Conservation (phyloP, 2,888 invertebrate species). For the Ophion ventricosus region DNA sequence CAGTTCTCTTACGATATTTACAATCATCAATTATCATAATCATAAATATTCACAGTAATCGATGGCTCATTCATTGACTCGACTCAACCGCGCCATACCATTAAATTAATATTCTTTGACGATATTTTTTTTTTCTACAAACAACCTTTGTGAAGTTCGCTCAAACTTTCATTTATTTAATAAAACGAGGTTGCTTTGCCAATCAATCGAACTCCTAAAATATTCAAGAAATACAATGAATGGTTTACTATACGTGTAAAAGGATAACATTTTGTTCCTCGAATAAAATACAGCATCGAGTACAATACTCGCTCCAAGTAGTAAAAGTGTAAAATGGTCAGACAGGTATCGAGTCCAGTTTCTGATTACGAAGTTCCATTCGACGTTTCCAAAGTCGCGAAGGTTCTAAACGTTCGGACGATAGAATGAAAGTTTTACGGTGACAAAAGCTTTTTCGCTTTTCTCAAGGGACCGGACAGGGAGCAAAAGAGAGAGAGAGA, state of each 20-base stretch:
- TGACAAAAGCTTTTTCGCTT: conserved; percentile 53
- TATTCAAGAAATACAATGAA: neutral
- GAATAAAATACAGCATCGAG: neutral
- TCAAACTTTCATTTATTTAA: no score
- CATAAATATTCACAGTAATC: no score
- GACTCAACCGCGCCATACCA: no score
- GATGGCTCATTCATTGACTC: no score
- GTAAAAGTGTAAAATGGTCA: conserved; percentile 40
- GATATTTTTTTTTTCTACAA: no score
- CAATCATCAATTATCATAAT: no score
- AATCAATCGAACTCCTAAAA: neutral
- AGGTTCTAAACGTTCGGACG: conserved; percentile 42
- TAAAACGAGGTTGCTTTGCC: neutral
- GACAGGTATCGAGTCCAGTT: conserved; percentile 22
- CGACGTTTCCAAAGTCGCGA: conserved; percentile 27
- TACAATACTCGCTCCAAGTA: conserved; percentile 26
- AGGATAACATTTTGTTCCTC: neutral
- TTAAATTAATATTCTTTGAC: no score
- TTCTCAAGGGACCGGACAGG: conserved; percentile 60
- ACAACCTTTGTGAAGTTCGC: no score
- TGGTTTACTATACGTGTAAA: no score
- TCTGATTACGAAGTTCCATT: conserved; percentile 38
- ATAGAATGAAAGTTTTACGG: conserved; percentile 40
- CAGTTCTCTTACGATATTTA: no score
- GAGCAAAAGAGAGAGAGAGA: conserved; percentile 35